Percentiles rank a stretch among this genome's conserved stretches.
These are phyloP conservation scores for Meloe dianella DNA, from an alignment of 2,888 invertebrate species.

Conservation along the genomic window DNA sequence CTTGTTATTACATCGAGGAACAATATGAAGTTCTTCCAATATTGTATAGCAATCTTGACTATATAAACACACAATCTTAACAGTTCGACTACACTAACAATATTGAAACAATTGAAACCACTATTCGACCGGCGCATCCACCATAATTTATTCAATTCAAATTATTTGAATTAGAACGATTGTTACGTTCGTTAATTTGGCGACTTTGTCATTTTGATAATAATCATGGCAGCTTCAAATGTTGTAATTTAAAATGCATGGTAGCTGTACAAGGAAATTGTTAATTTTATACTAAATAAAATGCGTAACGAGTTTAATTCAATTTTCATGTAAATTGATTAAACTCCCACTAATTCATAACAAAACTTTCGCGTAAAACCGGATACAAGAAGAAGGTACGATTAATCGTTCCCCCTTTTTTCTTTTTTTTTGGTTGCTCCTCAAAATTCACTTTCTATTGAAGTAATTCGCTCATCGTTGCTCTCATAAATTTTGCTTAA, in stretches of 20 bases:
- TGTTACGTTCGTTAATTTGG: not conserved
- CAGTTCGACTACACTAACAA: not conserved
- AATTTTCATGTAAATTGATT: not conserved
- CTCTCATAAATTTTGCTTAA: not conserved
- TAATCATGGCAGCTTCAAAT: not conserved
- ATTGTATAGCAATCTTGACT: not conserved
- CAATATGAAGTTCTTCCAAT: not conserved
- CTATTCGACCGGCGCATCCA: not conserved
- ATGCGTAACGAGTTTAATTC: not conserved
- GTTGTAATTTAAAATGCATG: too few relatives aligned
- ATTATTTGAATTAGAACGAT: not conserved
- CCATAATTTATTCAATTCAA: not conserved
- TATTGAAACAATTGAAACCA: not conserved
- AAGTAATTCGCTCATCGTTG: not conserved
- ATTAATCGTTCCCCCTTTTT: not conserved
- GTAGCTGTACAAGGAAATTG: too few relatives aligned
- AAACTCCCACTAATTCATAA: not conserved
- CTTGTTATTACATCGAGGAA: not conserved
- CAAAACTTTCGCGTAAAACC: not conserved
- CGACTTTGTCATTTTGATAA: not conserved
- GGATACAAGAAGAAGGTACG: not conserved
- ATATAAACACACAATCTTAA: not conserved
- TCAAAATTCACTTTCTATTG: not conserved
- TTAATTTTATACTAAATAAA: too few relatives aligned
- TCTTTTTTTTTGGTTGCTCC: too few relatives aligned